Evolutionary conservation across 2,888 invertebrate species (phyloP).

Genomic region (Gortyna flavago): DNA sequence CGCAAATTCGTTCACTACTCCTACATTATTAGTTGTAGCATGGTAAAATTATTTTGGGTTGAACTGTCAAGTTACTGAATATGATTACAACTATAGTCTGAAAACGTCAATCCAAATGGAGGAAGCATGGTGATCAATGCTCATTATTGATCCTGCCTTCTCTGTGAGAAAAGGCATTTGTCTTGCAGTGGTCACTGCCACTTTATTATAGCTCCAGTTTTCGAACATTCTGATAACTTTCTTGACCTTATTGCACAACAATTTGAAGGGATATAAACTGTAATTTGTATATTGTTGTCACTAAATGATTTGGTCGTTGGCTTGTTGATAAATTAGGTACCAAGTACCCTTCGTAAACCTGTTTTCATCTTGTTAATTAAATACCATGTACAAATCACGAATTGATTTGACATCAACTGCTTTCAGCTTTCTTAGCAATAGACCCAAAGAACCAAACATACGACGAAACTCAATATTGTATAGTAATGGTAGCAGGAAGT

Average conservation of each 20-base stretch:
- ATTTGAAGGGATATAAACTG: background rate
- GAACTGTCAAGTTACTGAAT: background rate
- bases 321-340: background rate
- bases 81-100: too few species aligned
- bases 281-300: background rate
- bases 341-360: background rate
- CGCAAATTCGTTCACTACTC: background rate
- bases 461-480: conserved; percentile 1
- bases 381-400: background rate
- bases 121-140: background rate
- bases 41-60: background rate
- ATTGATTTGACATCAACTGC: background rate
- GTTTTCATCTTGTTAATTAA: background rate
- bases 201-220: background rate
- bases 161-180: background rate
- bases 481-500: background rate
- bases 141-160: background rate
- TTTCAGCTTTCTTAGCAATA: background rate
- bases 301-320: background rate
- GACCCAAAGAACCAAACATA: background rate
- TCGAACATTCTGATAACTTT: background rate
- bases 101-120: background rate
- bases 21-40: background rate
- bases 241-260: background rate
- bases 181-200: background rate